Evolutionary conservation across 2,113 vertebrate genomes (phyloP).

Genomic region (Eudorcas thomsonii): DNA sequence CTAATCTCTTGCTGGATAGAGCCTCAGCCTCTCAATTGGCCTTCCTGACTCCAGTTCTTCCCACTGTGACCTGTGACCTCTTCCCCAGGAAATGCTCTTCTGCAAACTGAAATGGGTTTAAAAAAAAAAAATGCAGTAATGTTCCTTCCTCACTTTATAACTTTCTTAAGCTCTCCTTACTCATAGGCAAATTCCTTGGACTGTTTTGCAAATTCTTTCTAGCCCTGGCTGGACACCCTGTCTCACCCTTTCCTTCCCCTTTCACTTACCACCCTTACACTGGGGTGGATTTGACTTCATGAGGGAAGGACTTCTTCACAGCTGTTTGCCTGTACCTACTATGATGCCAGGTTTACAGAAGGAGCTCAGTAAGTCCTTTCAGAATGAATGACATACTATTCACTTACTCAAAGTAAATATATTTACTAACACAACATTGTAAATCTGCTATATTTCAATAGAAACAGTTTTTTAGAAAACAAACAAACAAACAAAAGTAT

Average conservation of each 20-base stretch:
- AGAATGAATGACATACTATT: neutral
- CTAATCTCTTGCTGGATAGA: neutral
- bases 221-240: accelerated
- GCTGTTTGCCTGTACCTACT: neutral
- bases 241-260: neutral
- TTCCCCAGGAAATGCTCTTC: neutral
- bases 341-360: neutral
- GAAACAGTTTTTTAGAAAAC: neutral
- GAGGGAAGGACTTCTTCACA: neutral
- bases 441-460: neutral
- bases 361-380: neutral
- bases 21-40: neutral
- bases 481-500: neutral
- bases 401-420: neutral
- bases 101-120: neutral
- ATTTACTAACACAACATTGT: neutral
- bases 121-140: accelerated
- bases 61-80: neutral
- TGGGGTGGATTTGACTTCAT: neutral
- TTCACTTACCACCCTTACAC: neutral
- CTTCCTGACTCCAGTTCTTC: neutral
- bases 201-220: neutral
- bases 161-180: neutral
- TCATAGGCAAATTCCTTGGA: neutral
- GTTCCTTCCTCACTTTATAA: neutral